Percentiles rank a stretch among this genome's conserved stretches.
Evolutionary conservation across 2,888 invertebrate species (phyloP).

Genomic region (Amblyjoppa fuscipennis): DNA sequence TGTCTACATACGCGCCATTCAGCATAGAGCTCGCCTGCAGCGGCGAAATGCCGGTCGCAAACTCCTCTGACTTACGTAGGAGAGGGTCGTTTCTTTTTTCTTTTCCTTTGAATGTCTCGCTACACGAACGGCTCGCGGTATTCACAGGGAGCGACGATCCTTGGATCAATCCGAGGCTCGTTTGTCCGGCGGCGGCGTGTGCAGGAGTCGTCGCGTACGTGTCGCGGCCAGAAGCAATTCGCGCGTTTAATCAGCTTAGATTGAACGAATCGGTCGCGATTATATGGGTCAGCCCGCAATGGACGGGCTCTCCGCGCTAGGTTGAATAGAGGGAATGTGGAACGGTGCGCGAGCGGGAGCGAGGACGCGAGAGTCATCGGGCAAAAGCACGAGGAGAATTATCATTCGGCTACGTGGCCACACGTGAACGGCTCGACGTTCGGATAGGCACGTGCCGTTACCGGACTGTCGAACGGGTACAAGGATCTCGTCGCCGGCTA

Average conservation of each 20-base stretch:
- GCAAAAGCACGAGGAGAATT: neutral
- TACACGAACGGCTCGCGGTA: neutral
- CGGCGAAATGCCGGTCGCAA: neutral
- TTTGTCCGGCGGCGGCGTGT: neutral
- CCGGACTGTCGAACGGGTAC: slow-evolving; percentile 31
- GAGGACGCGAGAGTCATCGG: neutral
- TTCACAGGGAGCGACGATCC: neutral
- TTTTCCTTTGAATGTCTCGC: neutral
- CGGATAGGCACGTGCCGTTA: slow-evolving; percentile 23
- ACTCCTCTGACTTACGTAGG: slow-evolving; percentile 24
- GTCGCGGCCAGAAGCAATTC: slow-evolving; percentile 7
- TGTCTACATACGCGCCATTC: slow-evolving; percentile 51
- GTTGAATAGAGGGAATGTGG: neutral
- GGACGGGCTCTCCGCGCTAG: neutral
- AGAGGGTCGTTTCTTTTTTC: neutral
- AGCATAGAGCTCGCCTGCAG: neutral
- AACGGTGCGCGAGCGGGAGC: neutral
- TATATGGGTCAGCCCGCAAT: slow-evolving; percentile 9
- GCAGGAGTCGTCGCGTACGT: neutral
- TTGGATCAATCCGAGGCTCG: neutral
- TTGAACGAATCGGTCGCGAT: neutral
- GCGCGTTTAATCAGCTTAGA: neutral
- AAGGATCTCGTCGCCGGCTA: slow-evolving; percentile 50
- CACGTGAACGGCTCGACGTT: slow-evolving; percentile 10
- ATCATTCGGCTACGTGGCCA: slow-evolving; percentile 19